Evolutionary conservation across 2,113 vertebrate genomes (phyloP).

Genomic region (Sylvietta virens): DNA sequence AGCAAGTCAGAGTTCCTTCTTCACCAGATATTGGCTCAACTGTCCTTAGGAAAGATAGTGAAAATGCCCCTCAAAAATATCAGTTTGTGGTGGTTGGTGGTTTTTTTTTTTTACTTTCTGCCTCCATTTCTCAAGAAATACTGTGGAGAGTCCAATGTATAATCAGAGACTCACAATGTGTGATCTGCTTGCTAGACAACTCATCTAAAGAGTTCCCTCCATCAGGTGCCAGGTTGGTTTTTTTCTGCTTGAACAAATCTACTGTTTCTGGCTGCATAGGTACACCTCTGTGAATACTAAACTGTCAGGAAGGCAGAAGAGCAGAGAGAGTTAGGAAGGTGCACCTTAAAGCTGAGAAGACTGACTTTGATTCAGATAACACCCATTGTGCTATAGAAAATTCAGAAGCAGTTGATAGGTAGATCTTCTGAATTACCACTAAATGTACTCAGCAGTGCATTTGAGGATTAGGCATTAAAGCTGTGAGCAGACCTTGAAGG

Average conservation of each 20-base stretch:
- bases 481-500: not conserved
- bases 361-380: not conserved
- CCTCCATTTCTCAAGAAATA: not conserved
- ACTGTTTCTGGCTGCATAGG: not conserved
- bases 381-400: not conserved
- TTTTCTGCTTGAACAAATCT: not conserved
- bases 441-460: not conserved
- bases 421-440: not conserved
- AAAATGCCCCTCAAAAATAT: not conserved
- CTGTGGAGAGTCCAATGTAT: not conserved
- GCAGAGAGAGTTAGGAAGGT: not conserved
- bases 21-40: not conserved
- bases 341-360: not conserved
- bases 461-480: not conserved
- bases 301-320: not conserved
- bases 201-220: not conserved
- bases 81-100: not conserved
- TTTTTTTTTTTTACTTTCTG: not conserved
- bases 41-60: not conserved
- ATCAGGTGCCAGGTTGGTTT: not conserved
- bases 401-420: not conserved
- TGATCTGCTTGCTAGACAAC: not conserved
- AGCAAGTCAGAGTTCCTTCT: not conserved
- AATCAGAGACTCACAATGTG: not conserved
- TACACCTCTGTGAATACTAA: not conserved